Base-by-base conservation (phyloP, 2,113 vertebrate species). In the Pandion haliaetus region DNA sequence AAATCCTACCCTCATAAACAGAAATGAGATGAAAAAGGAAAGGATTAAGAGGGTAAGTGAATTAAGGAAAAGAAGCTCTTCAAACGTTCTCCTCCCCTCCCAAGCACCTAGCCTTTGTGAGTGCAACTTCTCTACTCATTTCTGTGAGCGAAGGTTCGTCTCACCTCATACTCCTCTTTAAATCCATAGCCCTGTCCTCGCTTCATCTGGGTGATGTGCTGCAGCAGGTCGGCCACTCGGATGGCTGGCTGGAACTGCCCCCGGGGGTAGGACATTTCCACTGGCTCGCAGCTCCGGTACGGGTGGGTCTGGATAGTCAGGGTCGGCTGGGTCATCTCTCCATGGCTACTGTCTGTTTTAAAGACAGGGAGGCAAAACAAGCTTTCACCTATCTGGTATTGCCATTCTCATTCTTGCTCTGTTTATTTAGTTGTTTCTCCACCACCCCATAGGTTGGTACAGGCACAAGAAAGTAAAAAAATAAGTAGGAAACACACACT, bases 191-290 rank as follows among this genome's bases (percentile, higher is more conserved):
- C 99, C 97, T 99, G 99, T 57, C 99, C 99, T 95, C 99, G 98
- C 94, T 99, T 99, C 99, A 99, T 99, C 98, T 99, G 99, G 31
- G 99, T 99, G 98, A 99, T 99, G 98, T 99, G 99, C 86, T 99
- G 99, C n/a, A 99, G 98, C 66, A 99, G 98, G 97, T 99, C 99
- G 1, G 99, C 99, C 50, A 99, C 99, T 10, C 99, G 98, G 93
- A 99, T 99, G 81, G 99, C 99, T 0, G 99, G 99, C 96, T 99
- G 99, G 96, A 99, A 99, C 98, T 99, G 99, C 8, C 99, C 99
- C 5, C 99, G 98, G 72, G 99, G 99, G 95, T 99, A 99, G 96
- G 99, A 99, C 98, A 99, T 99, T 96, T 99, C 99, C 98, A 99
- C 98, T 0, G 99, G 99, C 98, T 99, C 99, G 5, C 99, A 99